Evolutionary conservation across 30 jellyfish, hydroid and myxozoan species (phyloP).

Genomic region (Cassiopea xamachana): DNA sequence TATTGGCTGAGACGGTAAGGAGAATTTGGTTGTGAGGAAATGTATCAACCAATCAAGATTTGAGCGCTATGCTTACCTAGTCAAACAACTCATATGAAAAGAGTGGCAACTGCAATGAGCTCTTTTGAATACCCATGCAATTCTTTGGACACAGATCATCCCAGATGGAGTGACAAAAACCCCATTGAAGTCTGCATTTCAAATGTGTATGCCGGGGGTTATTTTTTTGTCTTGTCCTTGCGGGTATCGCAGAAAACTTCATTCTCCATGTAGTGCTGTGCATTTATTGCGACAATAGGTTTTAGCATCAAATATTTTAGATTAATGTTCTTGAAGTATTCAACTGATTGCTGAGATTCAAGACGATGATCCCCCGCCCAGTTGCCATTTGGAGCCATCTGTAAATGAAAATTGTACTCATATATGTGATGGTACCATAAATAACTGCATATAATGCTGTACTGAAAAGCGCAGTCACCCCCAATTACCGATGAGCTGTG

Average conservation of each 20-base stretch:
- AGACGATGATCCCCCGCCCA: conserved; percentile 26
- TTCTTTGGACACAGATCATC: conserved; percentile 21
- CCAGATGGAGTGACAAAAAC: conserved; percentile 34
- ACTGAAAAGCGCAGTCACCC: conserved; percentile 17
- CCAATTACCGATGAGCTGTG: background rate
- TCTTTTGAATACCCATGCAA: conserved; percentile 19
- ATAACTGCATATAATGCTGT: conserved; percentile 41
- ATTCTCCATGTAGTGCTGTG: background rate
- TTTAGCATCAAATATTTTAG: background rate
- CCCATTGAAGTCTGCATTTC: conserved; percentile 30
- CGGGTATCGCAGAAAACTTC: background rate
- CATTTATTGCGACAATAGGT: background rate
- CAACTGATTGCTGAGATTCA: conserved; percentile 6
- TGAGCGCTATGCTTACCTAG: background rate
- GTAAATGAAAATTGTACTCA: conserved; percentile 56
- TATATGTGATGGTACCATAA: conserved; percentile 54
- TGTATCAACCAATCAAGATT: no score
- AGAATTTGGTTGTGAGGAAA: no score
- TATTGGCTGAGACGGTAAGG: no score
- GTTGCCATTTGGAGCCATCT: conserved; percentile 64
- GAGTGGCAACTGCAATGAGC: conserved; percentile 16
- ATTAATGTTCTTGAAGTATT: background rate
- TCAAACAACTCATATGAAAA: conserved; percentile 21
- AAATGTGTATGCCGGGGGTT: background rate
- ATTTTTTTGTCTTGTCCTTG: background rate